Base-by-base conservation (phyloP, 2,113 vertebrate genomes). In the Lepisosteus oculatus region DNA sequence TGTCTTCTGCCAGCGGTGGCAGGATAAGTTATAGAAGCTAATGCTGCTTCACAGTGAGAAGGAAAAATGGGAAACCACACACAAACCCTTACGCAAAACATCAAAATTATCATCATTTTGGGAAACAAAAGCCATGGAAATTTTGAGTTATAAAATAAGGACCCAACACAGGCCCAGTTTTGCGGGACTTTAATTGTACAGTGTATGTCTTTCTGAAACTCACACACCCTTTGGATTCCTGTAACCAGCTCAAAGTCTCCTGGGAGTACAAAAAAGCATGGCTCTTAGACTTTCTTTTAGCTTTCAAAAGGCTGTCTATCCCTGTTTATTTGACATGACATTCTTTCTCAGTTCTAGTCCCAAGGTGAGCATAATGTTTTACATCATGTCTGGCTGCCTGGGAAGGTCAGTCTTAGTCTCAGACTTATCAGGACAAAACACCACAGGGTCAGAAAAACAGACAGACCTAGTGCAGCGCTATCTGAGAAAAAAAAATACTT, bases 321-420 rank as follows among this genome's bases (percentile, higher is more conserved):
- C 83, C 84, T 83, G 86, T 68, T 87, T 85, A 87, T 87, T 74
- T 78, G 85, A 83, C 1, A 0, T 80, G 81, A 77, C 80, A 83
- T 85, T 84, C 85, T 72, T 81, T 74, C 79, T 77, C 59, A 77
- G 79, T 84, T 78, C 0, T 72, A 84, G 91, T 92, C 88, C 89
- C 89, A 89, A 83, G 87, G 81, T 77, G 80, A 82, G 75, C 13
- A 55, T 85, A 87, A 86, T 81, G 79, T 88, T 92, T 90, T 88
- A 83, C 78, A 82, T 79, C 55, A 78, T 76, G 78, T 83, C 81
- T 86, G 77, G 81, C 74, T 81, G 80, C 85, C 80, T 86, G 85
- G 62, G 43, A 71, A 83, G 79, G 72, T 45, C 62, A 65, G 42
- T 41, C 8, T 7, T 65, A 5, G 62, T 43, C 42, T 65, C 17